These are phyloP conservation scores for Micronisus gabar DNA, from an alignment of 2,113 vertebrate genomes.

Conservation along the genomic window DNA sequence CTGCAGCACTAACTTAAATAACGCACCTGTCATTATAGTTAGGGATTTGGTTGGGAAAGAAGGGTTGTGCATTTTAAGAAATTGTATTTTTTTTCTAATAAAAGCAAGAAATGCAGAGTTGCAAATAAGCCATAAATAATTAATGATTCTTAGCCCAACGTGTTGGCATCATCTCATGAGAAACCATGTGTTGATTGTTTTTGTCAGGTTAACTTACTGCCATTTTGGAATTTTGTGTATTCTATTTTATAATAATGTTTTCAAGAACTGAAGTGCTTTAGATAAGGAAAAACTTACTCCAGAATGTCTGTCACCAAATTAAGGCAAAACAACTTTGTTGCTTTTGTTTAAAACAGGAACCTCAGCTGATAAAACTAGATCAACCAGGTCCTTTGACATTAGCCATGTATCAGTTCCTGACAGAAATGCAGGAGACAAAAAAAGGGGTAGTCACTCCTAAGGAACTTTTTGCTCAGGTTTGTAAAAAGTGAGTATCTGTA, in stretches of 20 bases:
- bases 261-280: not conserved
- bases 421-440: slow-evolving; percentile 88
- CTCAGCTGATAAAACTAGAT: slow-evolving; percentile 81
- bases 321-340: slow-evolving; percentile 30
- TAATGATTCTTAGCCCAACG: not conserved
- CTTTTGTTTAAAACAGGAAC: slow-evolving; percentile 75
- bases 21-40: not conserved
- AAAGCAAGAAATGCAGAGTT: not conserved
- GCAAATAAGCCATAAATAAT: not conserved
- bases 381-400: slow-evolving; percentile 87
- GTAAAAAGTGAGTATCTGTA: slow-evolving; percentile 91
- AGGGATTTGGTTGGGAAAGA: not conserved
- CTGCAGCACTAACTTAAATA: not conserved
- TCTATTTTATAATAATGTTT: not conserved
- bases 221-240: not conserved
- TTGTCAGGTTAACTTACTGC: not conserved
- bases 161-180: not conserved
- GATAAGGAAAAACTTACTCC: not conserved
- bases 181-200: not conserved
- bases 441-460: slow-evolving; percentile 85
- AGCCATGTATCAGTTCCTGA: slow-evolving; percentile 89
- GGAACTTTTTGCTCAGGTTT: slow-evolving; percentile 95
- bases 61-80: not conserved
- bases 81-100: not conserved
- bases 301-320: not conserved